Evolutionary conservation across 64 coral and sea anemone species (phyloP), one percentile per base, ranked within the genome.

Genomic region (Exaiptasia diaphana): DNA sequence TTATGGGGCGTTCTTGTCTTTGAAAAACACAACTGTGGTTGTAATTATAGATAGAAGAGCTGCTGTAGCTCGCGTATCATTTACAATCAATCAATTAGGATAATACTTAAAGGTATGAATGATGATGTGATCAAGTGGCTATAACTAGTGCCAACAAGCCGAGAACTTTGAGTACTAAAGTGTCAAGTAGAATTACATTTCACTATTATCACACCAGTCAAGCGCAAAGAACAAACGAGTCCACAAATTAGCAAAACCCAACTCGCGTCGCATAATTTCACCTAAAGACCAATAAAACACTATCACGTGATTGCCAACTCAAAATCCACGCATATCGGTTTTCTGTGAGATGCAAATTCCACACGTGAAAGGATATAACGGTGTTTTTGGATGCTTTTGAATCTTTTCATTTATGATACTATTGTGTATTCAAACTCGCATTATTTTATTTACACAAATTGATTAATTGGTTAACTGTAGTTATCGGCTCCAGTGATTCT

Each of bases 81-180:
- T 73, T 40, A 73, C 69, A 73, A 73, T 73, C 38, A 73, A 73
- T 73, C 44, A 73, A 73, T 73, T 73, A 45, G 45, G 44, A 30
- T n/a, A 40, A 73, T 73, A 73, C 69, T 73, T 49, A 13, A 49
- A 25, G 32, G 31, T 35, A 31, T 62, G 58, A 62, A 30, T 62
- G 58, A 65, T 20, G 32, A 18, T 35, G 30, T n/a, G n/a, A n/a
- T 65, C 27, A 65, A 12, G 13, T 65, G 30, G n/a, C n/a, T n/a
- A n/a, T n/a, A n/a, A n/a, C n/a, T n/a, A n/a, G 61, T 65, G 61
- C 38, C 30, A 65, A 65, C 38, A 37, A 35, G 61, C 15, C 61
- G 13, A 65, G 30, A 28, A 35, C 61, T 65, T 65, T 65, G n/a
- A n/a, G n/a, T n/a, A n/a, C 61, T 35, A 65, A 65, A 35, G 61